Conservation (phyloP, 1,140 invertebrate species). For the Bradysia coprophila region DNA sequence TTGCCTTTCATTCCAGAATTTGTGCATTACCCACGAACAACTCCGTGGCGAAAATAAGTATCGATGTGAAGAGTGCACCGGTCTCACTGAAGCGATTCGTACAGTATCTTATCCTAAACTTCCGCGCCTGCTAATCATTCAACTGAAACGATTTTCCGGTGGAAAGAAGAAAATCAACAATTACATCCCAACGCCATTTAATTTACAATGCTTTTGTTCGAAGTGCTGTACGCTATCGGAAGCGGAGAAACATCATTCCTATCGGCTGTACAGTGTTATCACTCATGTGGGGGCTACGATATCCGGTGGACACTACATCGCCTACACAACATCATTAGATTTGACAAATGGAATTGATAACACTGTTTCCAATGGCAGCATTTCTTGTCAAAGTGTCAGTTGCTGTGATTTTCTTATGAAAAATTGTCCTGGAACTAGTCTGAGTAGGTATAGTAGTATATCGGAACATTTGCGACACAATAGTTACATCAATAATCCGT, state of each 20-base stretch:
- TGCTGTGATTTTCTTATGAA: too few relatives aligned
- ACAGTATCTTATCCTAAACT: slow-evolving; percentile 67
- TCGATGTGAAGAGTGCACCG: slow-evolving; percentile 63
- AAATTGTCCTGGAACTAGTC: too few relatives aligned
- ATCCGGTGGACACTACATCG: slow-evolving; percentile 79
- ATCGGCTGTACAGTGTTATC: slow-evolving; percentile 70
- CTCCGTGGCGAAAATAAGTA: slow-evolving; percentile 75
- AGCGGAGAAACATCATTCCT: slow-evolving; percentile 31
- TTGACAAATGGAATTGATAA: too few relatives aligned
- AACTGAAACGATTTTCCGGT: slow-evolving; percentile 73
- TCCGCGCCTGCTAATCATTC: slow-evolving; percentile 66
- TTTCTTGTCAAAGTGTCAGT: too few relatives aligned
- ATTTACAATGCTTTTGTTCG: slow-evolving; percentile 66
- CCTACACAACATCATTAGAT: slow-evolving; percentile 52
- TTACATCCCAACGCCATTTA: slow-evolving; percentile 66
- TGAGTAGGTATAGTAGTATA: too few relatives aligned
- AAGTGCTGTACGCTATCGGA: slow-evolving; percentile 40
- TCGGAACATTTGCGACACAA: too few relatives aligned
- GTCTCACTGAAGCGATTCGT: slow-evolving; percentile 72
- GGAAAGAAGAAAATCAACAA: slow-evolving; percentile 75
- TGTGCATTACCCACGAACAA: slow-evolving; percentile 71
- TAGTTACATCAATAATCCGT: too few relatives aligned
- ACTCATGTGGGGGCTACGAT: slow-evolving; percentile 77
- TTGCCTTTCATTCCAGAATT: too few relatives aligned
- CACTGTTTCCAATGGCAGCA: too few relatives aligned